Percentiles rank a stretch among this genome's conserved stretches.
These are phyloP conservation scores for Fukomys damarensis DNA, from an alignment of 2,113 vertebrate species.

Conservation along the genomic window DNA sequence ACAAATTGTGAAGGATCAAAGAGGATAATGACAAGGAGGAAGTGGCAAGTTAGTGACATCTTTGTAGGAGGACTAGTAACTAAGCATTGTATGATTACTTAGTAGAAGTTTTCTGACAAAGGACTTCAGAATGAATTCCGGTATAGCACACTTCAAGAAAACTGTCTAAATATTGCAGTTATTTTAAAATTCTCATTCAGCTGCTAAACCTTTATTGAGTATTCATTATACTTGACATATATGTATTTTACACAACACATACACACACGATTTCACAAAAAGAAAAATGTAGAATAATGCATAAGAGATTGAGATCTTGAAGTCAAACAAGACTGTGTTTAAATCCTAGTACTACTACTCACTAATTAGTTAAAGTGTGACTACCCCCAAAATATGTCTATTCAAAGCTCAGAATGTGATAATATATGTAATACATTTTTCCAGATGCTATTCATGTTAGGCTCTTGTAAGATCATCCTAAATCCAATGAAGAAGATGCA, in stretches of 20 bases:
- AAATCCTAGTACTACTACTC: neutral
- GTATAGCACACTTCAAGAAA: neutral
- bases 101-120: constrained; percentile 48
- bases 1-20: constrained; percentile 77
- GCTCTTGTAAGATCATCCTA: neutral
- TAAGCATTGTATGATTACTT: constrained; percentile 51
- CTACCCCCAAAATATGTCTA: neutral
- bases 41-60: constrained; percentile 63
- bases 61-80: constrained; percentile 63
- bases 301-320: constrained; percentile 15
- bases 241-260: neutral
- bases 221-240: neutral
- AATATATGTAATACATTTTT: constrained; percentile 39
- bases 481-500: neutral
- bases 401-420: neutral
- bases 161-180: neutral
- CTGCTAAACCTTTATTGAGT: constrained; percentile 37
- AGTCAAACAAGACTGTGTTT: neutral
- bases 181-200: constrained; percentile 39
- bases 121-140: constrained; percentile 25
- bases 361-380: neutral
- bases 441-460: neutral
- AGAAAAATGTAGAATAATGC: neutral
- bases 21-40: constrained; percentile 75
- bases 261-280: neutral